Evolutionary conservation across 92 coral and sea anemone genomes (phyloP), one percentile per base, ranked within the genome.

Genomic region (Nematostella vectensis): DNA sequence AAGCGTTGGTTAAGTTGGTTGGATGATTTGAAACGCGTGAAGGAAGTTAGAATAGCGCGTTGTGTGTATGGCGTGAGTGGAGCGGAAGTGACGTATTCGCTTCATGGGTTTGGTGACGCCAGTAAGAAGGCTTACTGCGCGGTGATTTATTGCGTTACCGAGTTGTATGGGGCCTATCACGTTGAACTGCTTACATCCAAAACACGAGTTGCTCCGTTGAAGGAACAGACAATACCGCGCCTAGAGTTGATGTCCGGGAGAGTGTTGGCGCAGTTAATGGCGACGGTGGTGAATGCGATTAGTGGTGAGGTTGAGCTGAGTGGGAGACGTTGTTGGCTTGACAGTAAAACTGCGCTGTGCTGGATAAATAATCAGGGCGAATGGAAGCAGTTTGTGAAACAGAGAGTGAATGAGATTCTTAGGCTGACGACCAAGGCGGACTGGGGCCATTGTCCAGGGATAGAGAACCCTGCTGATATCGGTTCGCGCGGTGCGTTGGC

Each of bases 101-200:
- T 52, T 2, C 61, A 64, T 23, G 70, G 44, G 61, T 64, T 42
- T 37, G 44, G 47, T 16, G 61, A 50, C 47, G 70, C 72, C 25
- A 28, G 36, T 39, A 67, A 42, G 49, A 67, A 55, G 4, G 65
- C 57, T 19, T 67, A 67, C 20, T 67, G 73, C 23, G 73, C 73
- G 47, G 61, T 50, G 0, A 48, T 65, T 33, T 54, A 65, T 40
- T 54, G 53, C 21, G 62, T 40, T 22, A 23, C 3, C 1, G 62
- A 12, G 20, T 29, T 43, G 33, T 39, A 28, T 23, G 65, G 55
- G 0, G 1, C 31, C 2, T 22, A 33, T 16, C 57, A 55, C 0
- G 49, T 36, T 15, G 38, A n/a, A 2, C 47, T 57, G 48, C 0
- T 33, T 6, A 15, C 40, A 6, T 6, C 8, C 40, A 33, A 33